These are phyloP conservation scores for Papilio glaucus DNA, from an alignment of 1,140 invertebrate species.

Conservation along the genomic window DNA sequence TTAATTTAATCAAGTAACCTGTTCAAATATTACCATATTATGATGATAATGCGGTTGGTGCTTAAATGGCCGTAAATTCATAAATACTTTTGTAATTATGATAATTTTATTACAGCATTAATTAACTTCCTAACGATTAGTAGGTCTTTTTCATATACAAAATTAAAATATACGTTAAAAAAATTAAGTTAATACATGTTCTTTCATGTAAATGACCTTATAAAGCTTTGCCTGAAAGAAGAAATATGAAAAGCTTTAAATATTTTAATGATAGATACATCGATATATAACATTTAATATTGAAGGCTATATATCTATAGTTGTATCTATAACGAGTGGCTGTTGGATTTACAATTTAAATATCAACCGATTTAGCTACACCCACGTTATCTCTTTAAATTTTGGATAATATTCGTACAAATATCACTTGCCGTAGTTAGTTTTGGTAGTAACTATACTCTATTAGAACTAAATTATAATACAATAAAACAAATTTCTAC, in stretches of 20 bases:
- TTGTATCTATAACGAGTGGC: too few relatives aligned
- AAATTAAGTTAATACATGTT: not conserved
- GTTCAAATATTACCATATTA: not conserved
- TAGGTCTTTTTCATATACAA: not conserved
- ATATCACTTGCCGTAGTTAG: too few relatives aligned
- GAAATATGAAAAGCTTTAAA: too few relatives aligned
- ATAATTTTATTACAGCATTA: not conserved
- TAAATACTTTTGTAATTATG: not conserved
- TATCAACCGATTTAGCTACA: too few relatives aligned
- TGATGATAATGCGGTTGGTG: not conserved
- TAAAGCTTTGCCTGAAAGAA: not conserved
- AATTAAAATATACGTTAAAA: too few relatives aligned
- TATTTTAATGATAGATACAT: too few relatives aligned
- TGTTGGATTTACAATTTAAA: too few relatives aligned
- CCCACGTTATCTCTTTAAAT: too few relatives aligned
- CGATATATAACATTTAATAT: too few relatives aligned
- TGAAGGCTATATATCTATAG: too few relatives aligned
- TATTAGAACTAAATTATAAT: not conserved
- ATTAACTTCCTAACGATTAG: not conserved
- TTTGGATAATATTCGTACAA: too few relatives aligned
- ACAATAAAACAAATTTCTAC: constrained; percentile 41
- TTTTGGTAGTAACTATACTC: too few relatives aligned
- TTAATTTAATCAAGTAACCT: constrained; percentile 7
- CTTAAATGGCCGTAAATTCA: not conserved
- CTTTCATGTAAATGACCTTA: not conserved